phyloP scores from a whole-genome alignment of 1,140 invertebrate genomes.

The Gerris buenoi region DNA sequence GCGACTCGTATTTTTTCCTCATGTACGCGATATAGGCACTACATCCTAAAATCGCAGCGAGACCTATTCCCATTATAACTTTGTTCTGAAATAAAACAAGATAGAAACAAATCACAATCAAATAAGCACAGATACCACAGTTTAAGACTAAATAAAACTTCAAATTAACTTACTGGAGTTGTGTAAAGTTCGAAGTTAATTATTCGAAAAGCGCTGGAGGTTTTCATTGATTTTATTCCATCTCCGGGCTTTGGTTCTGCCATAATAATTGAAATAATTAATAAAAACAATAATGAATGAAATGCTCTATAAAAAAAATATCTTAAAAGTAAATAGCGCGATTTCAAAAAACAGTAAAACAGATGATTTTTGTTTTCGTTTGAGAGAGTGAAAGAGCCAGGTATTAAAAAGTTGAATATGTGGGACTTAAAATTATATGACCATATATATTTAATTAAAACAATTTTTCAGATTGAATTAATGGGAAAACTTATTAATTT shows the following conservation, averaged over 20 bases:
- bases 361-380: too few species aligned
- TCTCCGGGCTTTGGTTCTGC: slow-evolving; percentile 42
- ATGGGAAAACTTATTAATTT: too few species aligned
- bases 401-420: too few species aligned
- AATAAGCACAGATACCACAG: neutral
- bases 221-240: slow-evolving; percentile 54
- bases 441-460: too few species aligned
- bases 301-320: neutral
- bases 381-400: too few species aligned
- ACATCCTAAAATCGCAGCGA: slow-evolving; percentile 43
- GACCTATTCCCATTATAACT: slow-evolving; percentile 56
- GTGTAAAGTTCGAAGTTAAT: slow-evolving; percentile 72
- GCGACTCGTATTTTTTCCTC: slow-evolving; percentile 53
- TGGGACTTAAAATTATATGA: too few species aligned
- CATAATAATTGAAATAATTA: slow-evolving; percentile 9
- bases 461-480: too few species aligned
- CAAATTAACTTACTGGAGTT: slow-evolving; percentile 47
- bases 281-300: slow-evolving; percentile 2
- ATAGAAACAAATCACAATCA: slow-evolving; percentile 6
- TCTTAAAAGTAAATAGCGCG: neutral
- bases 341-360: neutral
- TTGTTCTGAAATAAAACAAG: slow-evolving; percentile 54
- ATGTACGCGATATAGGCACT: slow-evolving; percentile 62
- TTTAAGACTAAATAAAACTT: neutral
- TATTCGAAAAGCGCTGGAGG: slow-evolving; percentile 49